These are phyloP conservation scores for Ptychodera flava DNA, from an alignment of 35 echinoderm and acorn worm species.

Conservation along the genomic window DNA sequence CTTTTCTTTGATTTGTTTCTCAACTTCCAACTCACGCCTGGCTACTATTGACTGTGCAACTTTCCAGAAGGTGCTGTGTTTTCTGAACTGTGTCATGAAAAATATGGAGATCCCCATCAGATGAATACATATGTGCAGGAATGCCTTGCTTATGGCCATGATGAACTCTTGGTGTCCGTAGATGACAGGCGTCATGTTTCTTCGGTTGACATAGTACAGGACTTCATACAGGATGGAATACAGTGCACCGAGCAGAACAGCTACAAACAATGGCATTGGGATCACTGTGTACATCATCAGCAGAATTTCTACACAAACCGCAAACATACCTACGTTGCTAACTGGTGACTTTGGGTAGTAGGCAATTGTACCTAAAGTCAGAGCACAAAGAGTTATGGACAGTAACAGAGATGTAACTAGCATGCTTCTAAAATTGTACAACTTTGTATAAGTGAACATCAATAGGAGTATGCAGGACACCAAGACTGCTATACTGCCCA, in stretches of 20 bases:
- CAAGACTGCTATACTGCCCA: slow-evolving; percentile 45
- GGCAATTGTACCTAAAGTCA: slow-evolving; percentile 62
- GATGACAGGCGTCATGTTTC: slow-evolving; percentile 4
- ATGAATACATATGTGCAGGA: slow-evolving; percentile 93
- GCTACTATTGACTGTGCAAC: slow-evolving; percentile 68
- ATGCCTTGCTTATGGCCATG: slow-evolving; percentile 37
- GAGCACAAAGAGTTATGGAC: slow-evolving; percentile 45
- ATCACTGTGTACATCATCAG: slow-evolving; percentile 95
- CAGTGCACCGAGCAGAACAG: slow-evolving; percentile 40
- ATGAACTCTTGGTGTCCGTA: slow-evolving; percentile 49
- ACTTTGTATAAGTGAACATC: slow-evolving; percentile 43
- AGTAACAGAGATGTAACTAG: slow-evolving; percentile 50
- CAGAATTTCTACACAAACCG: slow-evolving; percentile 81
- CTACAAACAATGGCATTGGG: slow-evolving; percentile 70
- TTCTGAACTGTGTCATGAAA: slow-evolving; percentile 95
- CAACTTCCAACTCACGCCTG: slow-evolving; percentile 56
- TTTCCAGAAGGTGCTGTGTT: slow-evolving; percentile 92
- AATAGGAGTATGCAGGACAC: slow-evolving; percentile 57
- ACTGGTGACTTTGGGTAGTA: slow-evolving; percentile 5
- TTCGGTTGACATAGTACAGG: slow-evolving; percentile 54
- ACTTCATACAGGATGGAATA: slow-evolving; percentile 87
- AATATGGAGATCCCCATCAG: slow-evolving; percentile 94
- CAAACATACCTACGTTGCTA: slow-evolving; percentile 85
- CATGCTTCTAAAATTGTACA: slow-evolving; percentile 47
- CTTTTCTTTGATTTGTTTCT: slow-evolving; percentile 86